Evolutionary conservation across 2,888 invertebrate species (phyloP).

Genomic region (Eulithis testata): DNA sequence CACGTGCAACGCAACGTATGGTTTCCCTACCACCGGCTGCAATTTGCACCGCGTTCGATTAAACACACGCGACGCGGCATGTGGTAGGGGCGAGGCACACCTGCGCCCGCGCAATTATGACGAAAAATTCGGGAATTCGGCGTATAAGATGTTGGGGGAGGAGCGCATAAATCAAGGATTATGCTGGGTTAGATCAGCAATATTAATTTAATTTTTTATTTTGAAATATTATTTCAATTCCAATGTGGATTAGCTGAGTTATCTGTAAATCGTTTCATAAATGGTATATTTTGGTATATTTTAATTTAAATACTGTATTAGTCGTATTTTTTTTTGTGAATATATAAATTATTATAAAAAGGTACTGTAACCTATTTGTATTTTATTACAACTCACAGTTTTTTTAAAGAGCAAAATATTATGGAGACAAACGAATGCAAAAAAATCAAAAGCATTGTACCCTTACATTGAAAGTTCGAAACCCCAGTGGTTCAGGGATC

Average conservation of each 20-base stretch:
- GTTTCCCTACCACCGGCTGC: conserved; percentile 24
- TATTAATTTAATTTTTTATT: no score
- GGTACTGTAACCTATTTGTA: no score
- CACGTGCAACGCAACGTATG: conserved; percentile 1
- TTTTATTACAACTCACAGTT: no score
- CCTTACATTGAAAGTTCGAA: conserved; percentile 7
- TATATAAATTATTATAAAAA: no score
- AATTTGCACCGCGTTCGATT: conserved; percentile 40
- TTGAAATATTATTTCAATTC: no score
- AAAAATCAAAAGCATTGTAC: not conserved
- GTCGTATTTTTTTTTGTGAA: no score
- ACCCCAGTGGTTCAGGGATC: conserved; percentile 11
- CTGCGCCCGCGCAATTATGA: conserved; percentile 39
- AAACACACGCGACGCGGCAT: conserved; percentile 41
- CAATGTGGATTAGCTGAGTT: no score
- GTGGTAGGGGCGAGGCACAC: conserved; percentile 34
- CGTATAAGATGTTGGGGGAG: conserved; percentile 14
- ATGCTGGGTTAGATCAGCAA: not conserved
- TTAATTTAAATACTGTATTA: no score
- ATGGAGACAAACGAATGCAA: not conserved
- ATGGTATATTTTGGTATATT: no score
- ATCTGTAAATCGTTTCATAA: no score
- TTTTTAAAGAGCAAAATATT: no score
- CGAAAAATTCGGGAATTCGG: conserved; percentile 25
- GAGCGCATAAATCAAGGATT: conserved; percentile 13